A percentile compares a stretch with the other conserved stretches of the same genome.
Evolutionary conservation across 35 echinoderm and acorn worm species (phyloP).

Genomic region (Lytechinus pictus): DNA sequence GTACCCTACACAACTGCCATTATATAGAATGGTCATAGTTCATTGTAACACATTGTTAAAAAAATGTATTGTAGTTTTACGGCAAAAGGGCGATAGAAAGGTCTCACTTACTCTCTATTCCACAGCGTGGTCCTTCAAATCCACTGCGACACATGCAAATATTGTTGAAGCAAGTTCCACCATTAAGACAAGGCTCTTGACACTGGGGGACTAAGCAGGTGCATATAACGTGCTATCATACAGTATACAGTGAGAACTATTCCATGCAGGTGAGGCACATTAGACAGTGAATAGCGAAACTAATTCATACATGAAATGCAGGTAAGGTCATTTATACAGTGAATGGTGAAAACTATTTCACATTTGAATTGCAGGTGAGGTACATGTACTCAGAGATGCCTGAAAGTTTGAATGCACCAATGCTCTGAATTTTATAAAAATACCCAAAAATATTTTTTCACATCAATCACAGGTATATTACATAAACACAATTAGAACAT

Average conservation of each 20-base stretch:
- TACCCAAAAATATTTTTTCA: no score
- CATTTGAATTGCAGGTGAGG: neutral
- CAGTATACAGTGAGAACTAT: neutral
- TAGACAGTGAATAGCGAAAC: neutral
- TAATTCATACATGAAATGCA: neutral
- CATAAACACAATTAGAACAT: no score
- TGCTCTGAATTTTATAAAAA: no score
- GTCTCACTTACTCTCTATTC: constrained; percentile 64
- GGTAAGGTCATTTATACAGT: neutral
- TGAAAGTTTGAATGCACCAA: no score
- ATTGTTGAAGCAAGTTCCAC: constrained; percentile 68
- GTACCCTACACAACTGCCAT: no score
- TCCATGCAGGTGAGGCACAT: no score
- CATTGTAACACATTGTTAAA: no score
- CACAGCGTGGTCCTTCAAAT: constrained; percentile 71
- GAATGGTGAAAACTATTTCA: neutral
- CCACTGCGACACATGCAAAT: constrained; percentile 76
- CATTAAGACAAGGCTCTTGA: constrained; percentile 73
- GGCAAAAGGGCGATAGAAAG: neutral
- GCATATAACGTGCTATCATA: neutral
- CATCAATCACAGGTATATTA: no score
- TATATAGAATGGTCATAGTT: no score
- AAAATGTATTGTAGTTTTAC: no score
- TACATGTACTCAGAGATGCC: neutral
- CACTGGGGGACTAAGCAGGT: constrained; percentile 59